These are phyloP conservation scores for Aphaenogaster ashmeadi DNA, from an alignment of 1,140 invertebrate genomes.

Conservation along the genomic window DNA sequence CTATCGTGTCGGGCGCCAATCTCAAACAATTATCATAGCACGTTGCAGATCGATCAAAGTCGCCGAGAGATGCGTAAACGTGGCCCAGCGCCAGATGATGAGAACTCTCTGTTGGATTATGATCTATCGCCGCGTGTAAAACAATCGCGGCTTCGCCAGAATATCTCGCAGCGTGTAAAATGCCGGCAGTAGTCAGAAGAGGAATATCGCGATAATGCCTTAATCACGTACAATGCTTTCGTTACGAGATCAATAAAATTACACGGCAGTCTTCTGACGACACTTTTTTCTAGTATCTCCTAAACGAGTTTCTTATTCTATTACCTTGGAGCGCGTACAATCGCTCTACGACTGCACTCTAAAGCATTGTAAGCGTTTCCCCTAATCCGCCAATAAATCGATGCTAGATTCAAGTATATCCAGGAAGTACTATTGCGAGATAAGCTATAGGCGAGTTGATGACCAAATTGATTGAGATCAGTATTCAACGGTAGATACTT, in stretches of 20 bases:
- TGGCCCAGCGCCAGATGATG: conserved; percentile 94
- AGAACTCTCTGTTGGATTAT: conserved; percentile 91
- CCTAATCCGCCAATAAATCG: conserved; percentile 94
- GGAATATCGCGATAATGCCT: conserved; percentile 93
- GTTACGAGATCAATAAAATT: conserved; percentile 37
- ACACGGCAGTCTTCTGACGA: not conserved
- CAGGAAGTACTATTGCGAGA: conserved; percentile 92
- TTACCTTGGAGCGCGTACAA: conserved; percentile 93
- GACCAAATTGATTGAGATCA: conserved; percentile 90
- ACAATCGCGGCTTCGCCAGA: conserved; percentile 93
- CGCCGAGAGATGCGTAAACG: conserved; percentile 90
- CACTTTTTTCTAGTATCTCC: conserved; percentile 21
- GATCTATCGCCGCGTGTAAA: conserved; percentile 93
- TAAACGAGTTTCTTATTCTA: conserved; percentile 38
- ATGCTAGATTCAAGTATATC: conserved; percentile 94
- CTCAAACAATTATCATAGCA: conserved; percentile 92
- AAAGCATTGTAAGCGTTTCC: conserved; percentile 93
- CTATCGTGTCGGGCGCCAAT: conserved; percentile 89
- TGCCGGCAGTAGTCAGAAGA: conserved; percentile 93
- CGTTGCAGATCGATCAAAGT: conserved; percentile 89
- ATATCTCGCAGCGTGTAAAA: conserved; percentile 92
- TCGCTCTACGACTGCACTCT: conserved; percentile 93
- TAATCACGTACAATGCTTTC: conserved; percentile 73
- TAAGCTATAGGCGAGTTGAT: conserved; percentile 90
- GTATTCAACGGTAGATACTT: conserved; percentile 89